Base-by-base conservation (phyloP, 2,797 vertebrate genomes). In the Lutjanus argentimaculatus region DNA sequence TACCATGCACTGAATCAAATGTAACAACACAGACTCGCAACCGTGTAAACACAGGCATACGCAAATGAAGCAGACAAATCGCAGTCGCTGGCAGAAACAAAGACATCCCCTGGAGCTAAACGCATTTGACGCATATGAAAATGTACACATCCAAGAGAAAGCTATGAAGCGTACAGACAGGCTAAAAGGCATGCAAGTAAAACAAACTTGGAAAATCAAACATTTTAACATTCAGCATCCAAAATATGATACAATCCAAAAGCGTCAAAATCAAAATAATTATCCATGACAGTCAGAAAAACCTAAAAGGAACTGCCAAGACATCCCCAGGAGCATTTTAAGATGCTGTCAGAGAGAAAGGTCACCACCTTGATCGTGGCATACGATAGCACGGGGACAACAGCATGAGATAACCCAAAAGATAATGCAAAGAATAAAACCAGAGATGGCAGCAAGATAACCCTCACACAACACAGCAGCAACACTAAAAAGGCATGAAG, bases 391-490 rank as follows among this genome's bases (percentile, higher is more conserved):
- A 56, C 8, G 2, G 36, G 87, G 79, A 86, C 69, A 82, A 87
- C 72, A 69, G 53, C 55, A 11, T 6, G 53, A 79, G 85, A 87
- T 84, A 86, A 88, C 76, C 71, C 22, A 2, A 57, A 36, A 68
- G 88, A 93, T 93, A 90, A 85, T 70, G 83, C 80, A 81, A 69
- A 86, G 92, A 93, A 93, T 91, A 88, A 89, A 90, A 79, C 19
- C 25, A 4, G 70, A 79, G 88, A 92, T 85, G 83, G 79, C 77
- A 58, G 77, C 43, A 8, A 36, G 88, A 92, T 91, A 90, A 85
- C 67, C 43, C 72, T 77, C 66, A 8, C 71, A 77, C 84, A 68
- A 79, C 76, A 83, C 74, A 45, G 67, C 73, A 40, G 70, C 77
- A 40, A 72, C 84, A 72, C 77, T 46, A 30, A 72, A 82, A 82